Percentiles rank a stretch among this genome's conserved stretches.
Conservation (phyloP, 2,797 vertebrate species). For the Nothura maculosa region DNA sequence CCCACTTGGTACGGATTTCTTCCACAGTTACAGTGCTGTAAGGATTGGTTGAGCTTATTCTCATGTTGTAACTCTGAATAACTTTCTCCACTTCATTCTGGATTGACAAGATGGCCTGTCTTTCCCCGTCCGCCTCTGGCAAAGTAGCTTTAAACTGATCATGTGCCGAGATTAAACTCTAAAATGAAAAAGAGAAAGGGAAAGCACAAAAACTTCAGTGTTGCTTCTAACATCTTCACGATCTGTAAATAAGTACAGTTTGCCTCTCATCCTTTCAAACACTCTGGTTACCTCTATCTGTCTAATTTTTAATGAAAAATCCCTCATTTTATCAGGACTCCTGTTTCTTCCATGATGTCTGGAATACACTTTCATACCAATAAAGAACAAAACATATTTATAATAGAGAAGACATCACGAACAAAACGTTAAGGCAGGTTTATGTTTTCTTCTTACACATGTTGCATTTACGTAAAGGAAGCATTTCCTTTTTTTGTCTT, state of each 20-base stretch:
- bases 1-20: slow-evolving; percentile 94
- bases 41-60: slow-evolving; percentile 89
- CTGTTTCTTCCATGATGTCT: not conserved
- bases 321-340: not conserved
- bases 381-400: not conserved
- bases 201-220: not conserved
- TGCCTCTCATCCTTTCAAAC: not conserved
- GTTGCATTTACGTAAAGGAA: not conserved
- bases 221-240: not conserved
- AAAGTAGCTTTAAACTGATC: slow-evolving; percentile 98
- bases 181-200: slow-evolving; percentile 26
- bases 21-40: slow-evolving; percentile 93
- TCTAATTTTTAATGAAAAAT: not conserved
- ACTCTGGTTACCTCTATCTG: not conserved
- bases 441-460: rapidly evolving
- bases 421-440: not conserved
- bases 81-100: slow-evolving; percentile 97
- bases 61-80: slow-evolving; percentile 94
- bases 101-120: slow-evolving; percentile 96
- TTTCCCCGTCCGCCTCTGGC: slow-evolving; percentile 94
- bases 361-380: not conserved
- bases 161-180: slow-evolving; percentile 95
- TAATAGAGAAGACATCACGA: not conserved
- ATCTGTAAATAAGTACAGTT: not conserved
- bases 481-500: not conserved